Conservation (phyloP, 2,113 vertebrate genomes). For the Cyanistes caeruleus region DNA sequence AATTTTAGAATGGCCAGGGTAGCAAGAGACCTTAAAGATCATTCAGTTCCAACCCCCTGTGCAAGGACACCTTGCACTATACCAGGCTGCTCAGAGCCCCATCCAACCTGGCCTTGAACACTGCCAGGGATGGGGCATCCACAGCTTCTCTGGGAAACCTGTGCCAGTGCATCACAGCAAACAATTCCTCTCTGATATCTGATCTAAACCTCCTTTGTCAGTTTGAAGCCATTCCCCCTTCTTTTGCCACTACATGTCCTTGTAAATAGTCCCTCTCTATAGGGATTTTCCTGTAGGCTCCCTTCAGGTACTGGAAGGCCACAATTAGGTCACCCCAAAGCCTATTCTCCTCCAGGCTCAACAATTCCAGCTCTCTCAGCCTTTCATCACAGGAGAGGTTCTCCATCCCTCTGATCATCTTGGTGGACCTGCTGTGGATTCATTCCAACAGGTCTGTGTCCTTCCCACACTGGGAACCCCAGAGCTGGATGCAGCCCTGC, state of each 20-base stretch:
- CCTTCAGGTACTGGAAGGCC: not conserved
- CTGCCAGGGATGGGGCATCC: not conserved
- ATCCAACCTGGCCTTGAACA: not conserved
- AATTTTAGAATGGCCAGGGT: not conserved
- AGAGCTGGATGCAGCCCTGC: not conserved
- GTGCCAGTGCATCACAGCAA: not conserved
- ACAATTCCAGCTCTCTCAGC: not conserved
- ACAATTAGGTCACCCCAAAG: not conserved
- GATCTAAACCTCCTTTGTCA: not conserved
- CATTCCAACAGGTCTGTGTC: fast-evolving
- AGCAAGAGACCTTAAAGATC: not conserved
- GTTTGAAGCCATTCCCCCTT: not conserved
- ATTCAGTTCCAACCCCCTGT: not conserved
- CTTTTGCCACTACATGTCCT: no score
- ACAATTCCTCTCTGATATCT: not conserved
- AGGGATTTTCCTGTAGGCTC: not conserved
- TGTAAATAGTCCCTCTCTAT: not conserved
- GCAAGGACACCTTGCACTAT: not conserved
- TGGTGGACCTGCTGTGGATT: not conserved
- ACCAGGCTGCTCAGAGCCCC: not conserved
- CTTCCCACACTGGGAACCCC: not conserved
- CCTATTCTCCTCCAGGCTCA: not conserved
- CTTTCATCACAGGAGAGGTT: not conserved
- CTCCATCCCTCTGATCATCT: not conserved
- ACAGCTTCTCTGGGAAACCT: not conserved